Base-by-base conservation (phyloP, 1,140 invertebrate species). In the Bathynomus jamesi region DNA sequence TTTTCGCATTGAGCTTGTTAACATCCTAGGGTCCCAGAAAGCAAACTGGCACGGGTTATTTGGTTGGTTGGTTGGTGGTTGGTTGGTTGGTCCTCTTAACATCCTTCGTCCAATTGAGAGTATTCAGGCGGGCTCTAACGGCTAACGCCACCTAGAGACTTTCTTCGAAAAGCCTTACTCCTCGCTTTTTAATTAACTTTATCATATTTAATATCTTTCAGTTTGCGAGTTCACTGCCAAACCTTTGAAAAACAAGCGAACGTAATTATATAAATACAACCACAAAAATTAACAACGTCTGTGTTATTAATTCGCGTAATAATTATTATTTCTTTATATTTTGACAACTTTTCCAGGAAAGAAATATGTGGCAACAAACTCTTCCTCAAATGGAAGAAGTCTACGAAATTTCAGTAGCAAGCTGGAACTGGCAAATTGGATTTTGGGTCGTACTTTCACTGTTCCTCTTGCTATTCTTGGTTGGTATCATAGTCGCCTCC, bases 281-380 rank as follows among this genome's bases (percentile, higher is more conserved):
- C 21, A 24, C 5, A 7, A 63, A 21, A 10, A 24, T 7, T 63
- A 63, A 28, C 11, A 21, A 28, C 11, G 21, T 7, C 21, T 7
- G 11, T 63, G 21, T 8, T 28, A 63, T 8, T 24, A 21, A 24
- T 63, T 8, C 5, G 5, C 5, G 21, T 63, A 28, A 24, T 63
- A 63, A 63, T 63, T 8, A 28, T 63, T 10, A 63, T 63, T 7
- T 10, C 21, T 8, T 8, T 7, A 28, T 63, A 63, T 63, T 63
- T 63, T 8, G 21, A 10, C 7, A 8, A 63, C 61, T 63, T 11
- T 21, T 8, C 21, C 67, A 69, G 67, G 67, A 69, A 53, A 46
- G 67, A 27, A 69, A 69, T 28, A 46, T 69, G 46, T 69, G 67
- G 67, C 67, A 60, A 61, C 67, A 69, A 28, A 69, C 32, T 21